These are phyloP conservation scores for Gymnothorax reevesii DNA, from an alignment of 2,797 vertebrate species.

Conservation along the genomic window DNA sequence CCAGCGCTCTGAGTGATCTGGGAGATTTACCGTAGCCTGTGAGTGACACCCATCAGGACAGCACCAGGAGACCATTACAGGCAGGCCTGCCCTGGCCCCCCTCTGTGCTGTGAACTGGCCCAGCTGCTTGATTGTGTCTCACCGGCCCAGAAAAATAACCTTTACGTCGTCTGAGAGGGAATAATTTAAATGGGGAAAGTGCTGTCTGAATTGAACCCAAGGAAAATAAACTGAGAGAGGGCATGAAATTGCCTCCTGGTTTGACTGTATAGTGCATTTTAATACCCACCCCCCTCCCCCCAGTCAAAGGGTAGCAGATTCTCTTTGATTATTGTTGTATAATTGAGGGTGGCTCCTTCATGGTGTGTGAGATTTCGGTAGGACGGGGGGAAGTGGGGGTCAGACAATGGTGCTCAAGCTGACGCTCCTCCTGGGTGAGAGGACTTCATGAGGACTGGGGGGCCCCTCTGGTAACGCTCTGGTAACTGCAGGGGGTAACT, in stretches of 20 bases:
- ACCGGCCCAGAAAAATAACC: background rate
- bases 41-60: conserved; percentile 27
- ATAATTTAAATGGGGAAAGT: conserved; percentile 14
- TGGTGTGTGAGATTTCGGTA: background rate
- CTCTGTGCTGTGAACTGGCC: background rate
- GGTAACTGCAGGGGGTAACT: background rate
- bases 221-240: conserved; percentile 23
- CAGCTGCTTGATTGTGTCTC: conserved; percentile 17
- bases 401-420: background rate
- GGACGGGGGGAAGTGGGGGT: background rate
- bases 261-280: background rate
- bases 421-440: background rate
- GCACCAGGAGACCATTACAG: conserved; percentile 2
- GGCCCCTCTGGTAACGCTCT: background rate
- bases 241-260: conserved; percentile 30
- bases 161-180: conserved; percentile 1
- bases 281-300: no score
- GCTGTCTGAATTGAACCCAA: conserved; percentile 24
- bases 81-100: background rate
- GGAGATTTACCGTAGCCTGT: conserved; percentile 19
- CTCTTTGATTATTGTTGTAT: background rate
- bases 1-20: background rate
- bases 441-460: background rate
- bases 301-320: conserved; percentile 3
- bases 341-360: conserved; percentile 5